Conservation (phyloP, 2,797 vertebrate species). For the Urocyon cinereoargenteus region DNA sequence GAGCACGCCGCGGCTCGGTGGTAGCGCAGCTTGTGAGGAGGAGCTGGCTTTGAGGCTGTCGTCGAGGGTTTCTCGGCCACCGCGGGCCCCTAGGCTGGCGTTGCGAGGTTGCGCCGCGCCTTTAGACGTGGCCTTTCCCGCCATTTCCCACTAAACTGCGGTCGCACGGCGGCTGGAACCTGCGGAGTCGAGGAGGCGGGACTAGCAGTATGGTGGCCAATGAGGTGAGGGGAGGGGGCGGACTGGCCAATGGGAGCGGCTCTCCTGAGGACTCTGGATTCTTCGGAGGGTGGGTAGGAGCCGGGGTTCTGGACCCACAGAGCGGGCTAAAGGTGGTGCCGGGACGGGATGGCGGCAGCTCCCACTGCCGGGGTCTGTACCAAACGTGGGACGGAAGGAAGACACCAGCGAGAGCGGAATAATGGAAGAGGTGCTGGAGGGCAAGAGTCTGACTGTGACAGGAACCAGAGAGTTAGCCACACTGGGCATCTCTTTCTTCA, state of each 20-base stretch:
- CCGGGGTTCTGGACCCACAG: background rate
- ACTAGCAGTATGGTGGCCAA: background rate
- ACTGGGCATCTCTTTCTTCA: constrained; percentile 36
- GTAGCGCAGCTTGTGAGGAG: background rate
- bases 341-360: background rate
- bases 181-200: background rate
- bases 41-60: background rate
- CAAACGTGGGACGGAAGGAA: background rate
- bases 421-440: background rate
- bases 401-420: background rate
- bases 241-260: background rate
- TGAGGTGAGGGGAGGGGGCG: constrained; percentile 14
- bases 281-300: background rate
- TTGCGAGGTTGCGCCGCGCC: background rate
- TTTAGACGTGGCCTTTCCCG: constrained; percentile 36
- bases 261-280: background rate
- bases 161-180: background rate
- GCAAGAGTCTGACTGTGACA: background rate
- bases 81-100: background rate
- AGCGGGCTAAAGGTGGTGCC: too few species aligned
- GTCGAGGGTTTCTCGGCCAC: background rate
- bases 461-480: constrained; percentile 41
- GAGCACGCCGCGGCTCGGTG: background rate
- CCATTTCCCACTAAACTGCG: background rate
- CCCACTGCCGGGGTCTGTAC: background rate